Base-by-base conservation (phyloP, 1,140 invertebrate species). In the Melipona quadrifasciata region DNA sequence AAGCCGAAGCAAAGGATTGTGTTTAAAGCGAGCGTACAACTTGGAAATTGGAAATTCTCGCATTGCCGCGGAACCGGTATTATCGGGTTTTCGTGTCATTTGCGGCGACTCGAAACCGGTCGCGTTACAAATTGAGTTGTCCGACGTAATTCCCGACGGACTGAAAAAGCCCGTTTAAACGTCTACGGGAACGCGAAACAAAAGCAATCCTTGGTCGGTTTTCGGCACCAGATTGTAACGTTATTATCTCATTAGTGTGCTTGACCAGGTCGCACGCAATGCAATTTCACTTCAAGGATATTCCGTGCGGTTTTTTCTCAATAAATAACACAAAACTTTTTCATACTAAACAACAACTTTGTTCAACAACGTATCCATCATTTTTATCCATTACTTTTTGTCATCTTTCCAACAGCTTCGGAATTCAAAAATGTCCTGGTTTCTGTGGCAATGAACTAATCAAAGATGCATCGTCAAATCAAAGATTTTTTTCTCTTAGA, bases 21-120 rank as follows among this genome's bases (percentile, higher is more conserved):
- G 73, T 76, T 77, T 77, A 76, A 82, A 78, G 64, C 39, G 21
- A 21, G 5, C 75, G 21, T n/a, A n/a, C 57, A 74, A 88, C 67
- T 87, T 87, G 58, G 82, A 88, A 88, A 87, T 87, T 88, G 86
- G 82, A 87, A 87, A 88, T 88, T 88, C 87, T 88, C 74, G 75
- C 86, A 68, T 85, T 76, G 74, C 82, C 82, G 31, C 58, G 31
- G 67, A 55, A 39, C n/a, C 39, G 76, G 84, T 85, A 76, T 67
- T 88, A 88, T 88, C 64, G 78, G 82, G 87, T 88, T 88, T 39
- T 85, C 86, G 82, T 84, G 86, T 88, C 84, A 88, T 78, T 88
- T 76, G 86, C 31, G 81, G 75, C 34, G 16, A 58, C 53, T 83
- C 39, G 24, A 57, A 78, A 83, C 74, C 34, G 55, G 39, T 34